Evolutionary conservation across 1,140 invertebrate genomes (phyloP).

Genomic region (Chelonus insularis): DNA sequence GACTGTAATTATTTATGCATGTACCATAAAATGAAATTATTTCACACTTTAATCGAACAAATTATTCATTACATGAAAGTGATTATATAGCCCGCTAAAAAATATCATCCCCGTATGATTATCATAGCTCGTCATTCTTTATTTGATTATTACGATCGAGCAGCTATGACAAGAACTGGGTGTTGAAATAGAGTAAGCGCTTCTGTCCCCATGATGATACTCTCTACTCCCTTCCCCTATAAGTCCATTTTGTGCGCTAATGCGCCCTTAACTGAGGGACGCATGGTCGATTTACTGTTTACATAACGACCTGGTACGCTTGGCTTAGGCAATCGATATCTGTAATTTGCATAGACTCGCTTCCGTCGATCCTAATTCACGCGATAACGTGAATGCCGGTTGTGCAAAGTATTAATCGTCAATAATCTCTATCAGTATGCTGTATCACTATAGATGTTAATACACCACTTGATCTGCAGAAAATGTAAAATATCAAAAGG

Average conservation of each 20-base stretch:
- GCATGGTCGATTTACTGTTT: constrained; percentile 27
- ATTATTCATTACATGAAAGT: constrained; percentile 7
- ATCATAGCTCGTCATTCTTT: background rate
- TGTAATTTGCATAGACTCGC: constrained; percentile 21
- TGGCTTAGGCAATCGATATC: constrained; percentile 24
- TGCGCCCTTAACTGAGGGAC: constrained; percentile 13
- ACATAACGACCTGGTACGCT: constrained; percentile 18
- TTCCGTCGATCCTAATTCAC: constrained; percentile 19
- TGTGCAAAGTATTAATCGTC: constrained; percentile 15
- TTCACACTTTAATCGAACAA: constrained; percentile 3
- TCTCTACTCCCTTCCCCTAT: background rate
- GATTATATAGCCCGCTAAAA: background rate
- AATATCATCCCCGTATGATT: background rate
- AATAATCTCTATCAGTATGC: constrained; percentile 13
- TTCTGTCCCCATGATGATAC: background rate
- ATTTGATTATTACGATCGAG: constrained; percentile 12
- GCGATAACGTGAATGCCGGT: constrained; percentile 4
- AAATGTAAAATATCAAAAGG: background rate
- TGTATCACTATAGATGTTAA: too few relatives aligned
- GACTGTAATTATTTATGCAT: too few relatives aligned
- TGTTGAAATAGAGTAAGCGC: background rate
- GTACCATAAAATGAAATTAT: constrained; percentile 6
- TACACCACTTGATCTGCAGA: background rate
- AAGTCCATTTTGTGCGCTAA: constrained; percentile 6
- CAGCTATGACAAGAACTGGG: background rate